Percentiles rank a stretch among this genome's conserved stretches.
phyloP scores from a whole-genome alignment of 2,888 invertebrate species.

The Pyralis farinalis region DNA sequence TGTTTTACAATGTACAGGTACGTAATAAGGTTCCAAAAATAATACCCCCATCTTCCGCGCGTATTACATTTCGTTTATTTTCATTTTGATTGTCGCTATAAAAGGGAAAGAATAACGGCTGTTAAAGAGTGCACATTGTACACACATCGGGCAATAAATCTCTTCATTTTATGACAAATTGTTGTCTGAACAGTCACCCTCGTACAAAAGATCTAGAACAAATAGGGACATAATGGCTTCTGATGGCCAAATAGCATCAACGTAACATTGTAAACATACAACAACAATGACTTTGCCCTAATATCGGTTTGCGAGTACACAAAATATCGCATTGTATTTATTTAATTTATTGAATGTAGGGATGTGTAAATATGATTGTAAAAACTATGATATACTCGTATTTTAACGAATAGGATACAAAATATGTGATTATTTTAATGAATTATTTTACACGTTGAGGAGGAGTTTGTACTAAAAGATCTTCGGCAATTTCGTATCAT shows the following conservation, averaged over 20 bases:
- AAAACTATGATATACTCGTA: not conserved
- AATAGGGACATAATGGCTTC: constrained; percentile 66
- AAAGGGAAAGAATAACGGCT: constrained; percentile 72
- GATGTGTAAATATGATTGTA: constrained; percentile 10
- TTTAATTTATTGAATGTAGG: constrained; percentile 58
- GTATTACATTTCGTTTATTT: constrained; percentile 67
- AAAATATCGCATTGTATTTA: constrained; percentile 54
- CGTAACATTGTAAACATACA: constrained; percentile 61
- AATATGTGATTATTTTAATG: too few relatives aligned
- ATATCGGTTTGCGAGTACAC: constrained; percentile 59
- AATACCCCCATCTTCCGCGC: constrained; percentile 59
- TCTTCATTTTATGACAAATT: constrained; percentile 81
- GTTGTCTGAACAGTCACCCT: constrained; percentile 65
- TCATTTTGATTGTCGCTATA: constrained; percentile 73
- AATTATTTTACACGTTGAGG: too few relatives aligned
- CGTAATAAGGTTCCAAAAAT: constrained; percentile 50
- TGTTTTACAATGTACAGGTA: constrained; percentile 41
- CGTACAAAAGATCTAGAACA: constrained; percentile 72
- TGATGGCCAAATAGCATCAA: constrained; percentile 64
- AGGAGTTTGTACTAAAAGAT: too few relatives aligned
- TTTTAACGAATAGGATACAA: too few relatives aligned
- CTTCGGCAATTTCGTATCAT: too few relatives aligned
- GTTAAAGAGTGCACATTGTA: constrained; percentile 64
- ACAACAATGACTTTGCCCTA: constrained; percentile 58
- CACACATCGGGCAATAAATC: constrained; percentile 69